phyloP scores from a whole-genome alignment of 1,140 invertebrate genomes.

The Danaus plexippus region DNA sequence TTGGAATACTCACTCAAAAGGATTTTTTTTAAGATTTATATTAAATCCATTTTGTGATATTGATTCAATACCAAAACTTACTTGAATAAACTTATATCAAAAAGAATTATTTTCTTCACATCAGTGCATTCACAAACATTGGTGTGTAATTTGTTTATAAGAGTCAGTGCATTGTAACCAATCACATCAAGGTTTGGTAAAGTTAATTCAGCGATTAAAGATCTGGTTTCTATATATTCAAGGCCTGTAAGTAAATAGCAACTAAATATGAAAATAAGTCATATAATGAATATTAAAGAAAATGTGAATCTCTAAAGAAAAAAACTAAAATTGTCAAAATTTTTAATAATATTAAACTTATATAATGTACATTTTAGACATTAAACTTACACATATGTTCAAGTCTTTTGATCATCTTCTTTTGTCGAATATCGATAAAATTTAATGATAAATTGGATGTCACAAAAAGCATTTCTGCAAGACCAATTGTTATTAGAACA shows the following conservation, averaged over 20 bases:
- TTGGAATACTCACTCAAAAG: not conserved
- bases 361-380: not conserved
- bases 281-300: constrained; percentile 6
- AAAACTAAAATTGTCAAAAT: not conserved
- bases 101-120: constrained; percentile 3
- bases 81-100: constrained; percentile 8
- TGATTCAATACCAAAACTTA: constrained; percentile 6
- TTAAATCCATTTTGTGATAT: not conserved
- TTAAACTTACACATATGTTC: constrained; percentile 22
- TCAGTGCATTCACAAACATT: constrained; percentile 3
- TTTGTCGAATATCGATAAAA: constrained; percentile 23
- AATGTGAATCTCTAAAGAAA: not conserved
- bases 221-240: constrained; percentile 26
- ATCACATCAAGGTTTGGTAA: not conserved
- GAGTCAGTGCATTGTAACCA: constrained; percentile 6
- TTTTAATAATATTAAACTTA: not conserved
- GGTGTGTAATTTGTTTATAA: constrained; percentile 13
- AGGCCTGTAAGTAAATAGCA: constrained; percentile 17
- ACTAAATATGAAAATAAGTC: constrained; percentile 1
- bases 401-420: constrained; percentile 13
- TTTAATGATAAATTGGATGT: constrained; percentile 15
- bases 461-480: constrained; percentile 35
- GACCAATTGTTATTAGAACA: constrained; percentile 3
- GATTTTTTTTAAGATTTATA: too few relatives aligned
- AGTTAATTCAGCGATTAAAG: constrained; percentile 16